Percentiles rank a stretch among this genome's conserved stretches.
phyloP scores from a whole-genome alignment of 2,113 vertebrate genomes.

The Gambusia affinis region DNA sequence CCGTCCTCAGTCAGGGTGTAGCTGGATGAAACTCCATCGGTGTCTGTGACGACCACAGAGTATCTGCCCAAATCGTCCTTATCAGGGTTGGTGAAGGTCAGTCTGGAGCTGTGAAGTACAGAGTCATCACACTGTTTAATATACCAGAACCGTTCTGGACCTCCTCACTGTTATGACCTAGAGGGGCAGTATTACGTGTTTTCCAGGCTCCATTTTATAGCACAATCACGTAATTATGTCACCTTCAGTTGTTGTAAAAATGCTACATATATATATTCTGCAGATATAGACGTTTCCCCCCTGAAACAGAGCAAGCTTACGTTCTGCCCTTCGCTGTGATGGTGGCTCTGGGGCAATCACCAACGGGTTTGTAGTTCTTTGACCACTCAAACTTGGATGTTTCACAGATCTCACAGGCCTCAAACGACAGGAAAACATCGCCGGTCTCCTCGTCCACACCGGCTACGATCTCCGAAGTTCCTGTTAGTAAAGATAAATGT shows the following conservation, averaged over 20 bases:
- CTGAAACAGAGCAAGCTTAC: slow-evolving; percentile 75
- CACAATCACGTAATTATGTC: no score
- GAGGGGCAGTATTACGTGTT: no score
- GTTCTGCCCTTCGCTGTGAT: slow-evolving; percentile 80
- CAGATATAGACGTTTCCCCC: no score
- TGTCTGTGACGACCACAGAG: slow-evolving; percentile 90
- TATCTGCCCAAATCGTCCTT: slow-evolving; percentile 90
- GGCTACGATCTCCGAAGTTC: slow-evolving; percentile 87
- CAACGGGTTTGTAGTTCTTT: slow-evolving; percentile 90
- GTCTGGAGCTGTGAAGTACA: slow-evolving; percentile 83
- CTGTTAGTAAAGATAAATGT: slow-evolving; percentile 64
- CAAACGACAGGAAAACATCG: slow-evolving; percentile 90
- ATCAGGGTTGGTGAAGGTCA: slow-evolving; percentile 89
- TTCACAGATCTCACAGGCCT: slow-evolving; percentile 88
- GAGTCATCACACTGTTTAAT: not conserved
- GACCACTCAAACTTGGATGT: slow-evolving; percentile 91
- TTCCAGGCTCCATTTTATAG: no score
- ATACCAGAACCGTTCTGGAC: not conserved
- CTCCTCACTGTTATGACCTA: no score
- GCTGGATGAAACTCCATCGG: slow-evolving; percentile 91
- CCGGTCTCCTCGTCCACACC: slow-evolving; percentile 92
- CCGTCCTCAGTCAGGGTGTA: slow-evolving; percentile 88
- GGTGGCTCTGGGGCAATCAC: slow-evolving; percentile 78
- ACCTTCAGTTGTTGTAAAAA: no score
- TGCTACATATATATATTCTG: no score